A percentile compares a stretch with the other conserved stretches of the same genome.
Evolutionary conservation across 2,797 vertebrate species (phyloP).

Genomic region (Sebastes nivosus): DNA sequence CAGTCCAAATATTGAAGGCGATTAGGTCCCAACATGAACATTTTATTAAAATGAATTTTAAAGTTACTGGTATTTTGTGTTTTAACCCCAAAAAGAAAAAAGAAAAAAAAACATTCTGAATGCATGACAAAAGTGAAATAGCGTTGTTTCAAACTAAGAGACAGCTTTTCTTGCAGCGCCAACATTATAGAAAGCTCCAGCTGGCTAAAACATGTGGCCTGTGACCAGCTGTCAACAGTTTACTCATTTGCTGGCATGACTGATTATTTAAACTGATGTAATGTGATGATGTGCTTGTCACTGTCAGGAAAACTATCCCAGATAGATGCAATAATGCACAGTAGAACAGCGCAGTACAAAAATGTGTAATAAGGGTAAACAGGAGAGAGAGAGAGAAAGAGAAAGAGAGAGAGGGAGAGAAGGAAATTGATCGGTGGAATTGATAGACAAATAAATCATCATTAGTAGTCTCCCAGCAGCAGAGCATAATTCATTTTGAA

Average conservation of each 20-base stretch:
- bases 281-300: slow-evolving; percentile 16
- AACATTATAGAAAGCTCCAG: slow-evolving; percentile 29
- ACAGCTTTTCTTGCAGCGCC: slow-evolving; percentile 8
- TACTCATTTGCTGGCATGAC: slow-evolving; percentile 26
- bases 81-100: not conserved
- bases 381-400: not conserved
- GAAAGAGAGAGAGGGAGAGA: not conserved
- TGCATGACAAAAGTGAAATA: not conserved
- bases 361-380: not conserved
- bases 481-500: slow-evolving; percentile 6
- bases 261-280: slow-evolving; percentile 39
- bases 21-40: not conserved
- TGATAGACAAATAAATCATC: slow-evolving; percentile 23
- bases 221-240: slow-evolving; percentile 40
- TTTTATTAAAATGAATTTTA: not conserved
- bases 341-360: not conserved
- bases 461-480: not conserved
- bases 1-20: not conserved
- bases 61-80: not conserved
- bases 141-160: not conserved
- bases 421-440: slow-evolving; percentile 14
- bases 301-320: slow-evolving; percentile 2
- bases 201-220: slow-evolving; percentile 44
- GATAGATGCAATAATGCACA: slow-evolving; percentile 4
- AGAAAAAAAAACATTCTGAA: not conserved